phyloP scores from a whole-genome alignment of 2,113 vertebrate species.

The Cyrtonyx montezumae region DNA sequence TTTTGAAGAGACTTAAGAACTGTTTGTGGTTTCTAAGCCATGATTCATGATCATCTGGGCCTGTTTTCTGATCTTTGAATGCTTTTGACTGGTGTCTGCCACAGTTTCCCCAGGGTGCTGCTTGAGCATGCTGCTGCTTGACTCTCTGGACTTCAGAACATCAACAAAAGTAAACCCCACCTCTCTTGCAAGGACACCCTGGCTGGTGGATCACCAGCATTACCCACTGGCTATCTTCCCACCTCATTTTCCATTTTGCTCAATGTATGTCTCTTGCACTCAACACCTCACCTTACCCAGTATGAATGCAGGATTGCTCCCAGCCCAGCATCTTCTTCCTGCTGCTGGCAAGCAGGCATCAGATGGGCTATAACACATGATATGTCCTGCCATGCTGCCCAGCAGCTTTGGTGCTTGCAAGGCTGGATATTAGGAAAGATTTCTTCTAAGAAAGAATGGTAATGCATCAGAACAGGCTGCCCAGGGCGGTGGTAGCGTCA shows the following conservation, averaged over 20 bases:
- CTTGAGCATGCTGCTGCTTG: conserved; percentile 32
- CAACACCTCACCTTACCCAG: not conserved
- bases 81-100: conserved; percentile 33
- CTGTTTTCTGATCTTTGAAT: conserved; percentile 54
- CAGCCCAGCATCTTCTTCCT: not conserved
- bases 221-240: not conserved
- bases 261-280: not conserved
- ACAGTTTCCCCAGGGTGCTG: not conserved
- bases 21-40: not conserved
- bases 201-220: not conserved
- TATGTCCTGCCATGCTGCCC: not conserved
- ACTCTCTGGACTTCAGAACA: not conserved
- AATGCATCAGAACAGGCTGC: too few species aligned
- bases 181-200: not conserved
- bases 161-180: conserved; percentile 3
- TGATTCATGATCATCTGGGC: conserved; percentile 59
- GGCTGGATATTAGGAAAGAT: too few species aligned
- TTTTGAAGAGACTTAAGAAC: conserved; percentile 38
- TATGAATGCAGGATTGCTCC: not conserved
- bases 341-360: not conserved
- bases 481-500: too few species aligned
- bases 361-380: not conserved
- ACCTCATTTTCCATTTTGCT: not conserved
- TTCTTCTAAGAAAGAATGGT: too few species aligned
- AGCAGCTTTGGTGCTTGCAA: not conserved